These are phyloP conservation scores for Sebastes itinus DNA, from an alignment of 2,797 vertebrate genomes.

Conservation along the genomic window DNA sequence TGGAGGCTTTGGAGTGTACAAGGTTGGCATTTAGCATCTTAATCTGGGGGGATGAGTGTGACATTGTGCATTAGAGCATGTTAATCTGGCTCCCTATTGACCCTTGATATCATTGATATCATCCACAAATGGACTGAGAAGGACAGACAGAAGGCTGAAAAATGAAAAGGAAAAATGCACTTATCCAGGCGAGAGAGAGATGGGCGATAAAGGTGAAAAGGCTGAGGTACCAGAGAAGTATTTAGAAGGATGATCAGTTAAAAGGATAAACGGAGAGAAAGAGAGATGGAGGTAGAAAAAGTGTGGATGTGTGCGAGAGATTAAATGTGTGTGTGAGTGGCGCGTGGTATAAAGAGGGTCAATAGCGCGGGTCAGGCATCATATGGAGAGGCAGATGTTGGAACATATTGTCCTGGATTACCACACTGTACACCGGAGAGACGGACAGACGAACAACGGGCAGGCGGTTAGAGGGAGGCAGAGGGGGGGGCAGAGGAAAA, in stretches of 20 bases:
- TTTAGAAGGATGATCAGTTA: slow-evolving; percentile 60
- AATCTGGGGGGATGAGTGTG: slow-evolving; percentile 76
- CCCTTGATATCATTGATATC: slow-evolving; percentile 76
- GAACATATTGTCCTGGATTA: slow-evolving; percentile 93
- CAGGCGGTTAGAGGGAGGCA: slow-evolving; percentile 34
- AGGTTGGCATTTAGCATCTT: slow-evolving; percentile 75
- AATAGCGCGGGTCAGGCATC: slow-evolving; percentile 86
- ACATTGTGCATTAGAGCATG: slow-evolving; percentile 78
- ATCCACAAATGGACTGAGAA: slow-evolving; percentile 62
- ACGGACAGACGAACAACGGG: slow-evolving; percentile 63
- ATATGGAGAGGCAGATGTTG: slow-evolving; percentile 95
- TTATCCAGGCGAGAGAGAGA: slow-evolving; percentile 46
- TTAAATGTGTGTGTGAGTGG: slow-evolving; percentile 35
- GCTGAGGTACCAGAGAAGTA: slow-evolving; percentile 46
- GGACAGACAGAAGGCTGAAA: slow-evolving; percentile 35
- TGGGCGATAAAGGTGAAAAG: slow-evolving; percentile 75
- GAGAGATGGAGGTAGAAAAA: slow-evolving; percentile 47
- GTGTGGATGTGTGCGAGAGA: slow-evolving; percentile 29
- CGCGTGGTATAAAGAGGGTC: slow-evolving; percentile 87
- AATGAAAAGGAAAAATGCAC: slow-evolving; percentile 45
- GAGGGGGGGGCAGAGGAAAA: background rate
- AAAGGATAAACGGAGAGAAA: slow-evolving; percentile 52
- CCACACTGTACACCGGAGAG: slow-evolving; percentile 76
- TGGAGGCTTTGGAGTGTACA: slow-evolving; percentile 65
- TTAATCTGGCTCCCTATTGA: slow-evolving; percentile 76